These are phyloP conservation scores for Marisa cornuarietis DNA, from an alignment of 1,140 invertebrate genomes.

Conservation along the genomic window DNA sequence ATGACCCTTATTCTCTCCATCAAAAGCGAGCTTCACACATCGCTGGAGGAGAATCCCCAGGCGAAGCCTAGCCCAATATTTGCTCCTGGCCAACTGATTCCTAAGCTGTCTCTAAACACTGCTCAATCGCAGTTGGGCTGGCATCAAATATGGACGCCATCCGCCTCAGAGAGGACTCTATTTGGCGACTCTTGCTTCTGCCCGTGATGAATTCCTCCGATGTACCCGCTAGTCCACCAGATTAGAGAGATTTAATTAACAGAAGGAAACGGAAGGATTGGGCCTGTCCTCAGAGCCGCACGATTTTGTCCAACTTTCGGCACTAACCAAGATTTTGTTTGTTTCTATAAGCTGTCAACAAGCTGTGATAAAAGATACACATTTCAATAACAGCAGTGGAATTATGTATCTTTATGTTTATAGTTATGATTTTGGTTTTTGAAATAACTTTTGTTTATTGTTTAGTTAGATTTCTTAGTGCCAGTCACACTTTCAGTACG, in stretches of 20 bases:
- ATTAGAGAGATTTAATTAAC: constrained; percentile 12
- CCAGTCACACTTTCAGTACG: no score
- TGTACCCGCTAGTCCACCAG: not conserved
- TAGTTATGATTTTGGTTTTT: no score
- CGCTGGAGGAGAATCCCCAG: not conserved
- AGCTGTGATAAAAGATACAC: no score
- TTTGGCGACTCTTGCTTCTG: constrained; percentile 11
- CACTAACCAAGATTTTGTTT: no score
- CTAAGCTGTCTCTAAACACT: constrained; percentile 17
- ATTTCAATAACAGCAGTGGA: no score
- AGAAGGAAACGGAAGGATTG: not conserved
- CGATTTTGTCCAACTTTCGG: no score
- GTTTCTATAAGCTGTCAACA: no score
- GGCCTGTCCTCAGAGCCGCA: no score
- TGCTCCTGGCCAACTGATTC: constrained; percentile 3
- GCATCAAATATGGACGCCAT: constrained; percentile 8
- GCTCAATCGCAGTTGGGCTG: constrained; percentile 5
- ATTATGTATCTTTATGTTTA: no score
- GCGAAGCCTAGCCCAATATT: constrained; percentile 12
- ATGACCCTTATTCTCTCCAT: not conserved
- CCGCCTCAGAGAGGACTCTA: not conserved
- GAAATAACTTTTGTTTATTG: no score
- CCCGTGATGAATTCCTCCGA: constrained; percentile 4
- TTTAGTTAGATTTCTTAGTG: no score
- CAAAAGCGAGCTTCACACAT: not conserved